Evolutionary conservation across 92 coral and sea anemone species (phyloP), one percentile per base, ranked within the genome.

Genomic region (Actinernus sp.): DNA sequence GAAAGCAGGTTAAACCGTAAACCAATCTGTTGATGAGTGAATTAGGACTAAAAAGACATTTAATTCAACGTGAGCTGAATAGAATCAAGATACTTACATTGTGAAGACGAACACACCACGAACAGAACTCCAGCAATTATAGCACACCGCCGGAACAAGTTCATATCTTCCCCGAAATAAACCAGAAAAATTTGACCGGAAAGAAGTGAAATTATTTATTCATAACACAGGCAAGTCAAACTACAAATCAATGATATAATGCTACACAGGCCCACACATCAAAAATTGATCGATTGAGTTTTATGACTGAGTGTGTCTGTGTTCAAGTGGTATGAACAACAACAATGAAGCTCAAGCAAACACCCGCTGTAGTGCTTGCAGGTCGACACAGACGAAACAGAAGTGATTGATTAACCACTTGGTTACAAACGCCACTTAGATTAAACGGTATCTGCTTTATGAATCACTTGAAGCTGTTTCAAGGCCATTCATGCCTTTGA

Each of bases 81-180:
- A n/a, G n/a, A n/a, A n/a, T n/a, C n/a, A n/a, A n/a, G 41, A 7
- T 74, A 84, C 90, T 76, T 84, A 84, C 90, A 67, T 55, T 52
- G 49, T 7, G 76, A 52, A 27, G 72, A 33, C 17, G 65, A 64
- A 38, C 41, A 25, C 26, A 45, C 27, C 0, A 66, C 28, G 3
- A 76, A 0, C 55, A 84, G 30, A 6, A 76, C 38, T 34, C 48
- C 31, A 16, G 59, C 22, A 66, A 84, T 12, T 37, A 53, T 40
- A 43, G 79, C 53, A 24, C 39, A 31, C 27, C 58, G 75, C 44
- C 14, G 63, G 64, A 41, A 58, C 68, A 76, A 52, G 55, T 48
- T 68, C 76, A 74, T 84, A 68, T 53, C 45, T 82, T 58, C 41
- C 52, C 26, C 31, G 57, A 63, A 76, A 76, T 24, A 71, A 23